Conservation (phyloP, 2,888 invertebrate species). For the Leptothorax acervorum region DNA sequence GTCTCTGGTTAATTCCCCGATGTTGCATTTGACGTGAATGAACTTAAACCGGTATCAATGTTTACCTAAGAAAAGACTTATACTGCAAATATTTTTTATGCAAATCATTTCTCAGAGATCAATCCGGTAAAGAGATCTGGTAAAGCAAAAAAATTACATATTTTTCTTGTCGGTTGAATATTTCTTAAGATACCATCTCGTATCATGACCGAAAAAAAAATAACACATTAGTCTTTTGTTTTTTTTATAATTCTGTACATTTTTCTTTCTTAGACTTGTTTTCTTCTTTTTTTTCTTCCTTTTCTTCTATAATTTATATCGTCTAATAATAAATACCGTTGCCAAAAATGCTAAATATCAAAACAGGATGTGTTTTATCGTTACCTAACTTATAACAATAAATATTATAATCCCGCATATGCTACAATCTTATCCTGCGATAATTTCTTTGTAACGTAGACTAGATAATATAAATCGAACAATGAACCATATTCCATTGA, state of each 20-base stretch:
- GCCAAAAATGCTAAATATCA: neutral
- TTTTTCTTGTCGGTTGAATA: neutral
- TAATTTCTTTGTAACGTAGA: neutral
- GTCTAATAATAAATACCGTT: neutral
- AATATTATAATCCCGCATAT: neutral
- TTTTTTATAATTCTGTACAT: no score
- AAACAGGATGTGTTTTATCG: neutral
- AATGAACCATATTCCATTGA: no score
- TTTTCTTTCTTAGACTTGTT: no score
- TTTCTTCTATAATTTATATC: neutral
- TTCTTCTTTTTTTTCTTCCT: neutral
- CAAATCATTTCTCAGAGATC: neutral
- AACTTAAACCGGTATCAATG: neutral
- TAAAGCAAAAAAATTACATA: neutral
- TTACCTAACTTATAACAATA: neutral
- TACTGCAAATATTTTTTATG: neutral
- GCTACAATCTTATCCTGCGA: neutral
- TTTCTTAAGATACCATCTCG: neutral
- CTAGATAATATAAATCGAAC: no score
- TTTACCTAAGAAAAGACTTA: neutral
- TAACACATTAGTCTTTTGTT: neutral
- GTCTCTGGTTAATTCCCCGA: neutral
- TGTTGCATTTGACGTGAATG: neutral
- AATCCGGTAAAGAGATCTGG: neutral
- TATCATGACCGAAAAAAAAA: neutral